Conservation (phyloP, 2,888 invertebrate species). For the Dryobotodes eremita region DNA sequence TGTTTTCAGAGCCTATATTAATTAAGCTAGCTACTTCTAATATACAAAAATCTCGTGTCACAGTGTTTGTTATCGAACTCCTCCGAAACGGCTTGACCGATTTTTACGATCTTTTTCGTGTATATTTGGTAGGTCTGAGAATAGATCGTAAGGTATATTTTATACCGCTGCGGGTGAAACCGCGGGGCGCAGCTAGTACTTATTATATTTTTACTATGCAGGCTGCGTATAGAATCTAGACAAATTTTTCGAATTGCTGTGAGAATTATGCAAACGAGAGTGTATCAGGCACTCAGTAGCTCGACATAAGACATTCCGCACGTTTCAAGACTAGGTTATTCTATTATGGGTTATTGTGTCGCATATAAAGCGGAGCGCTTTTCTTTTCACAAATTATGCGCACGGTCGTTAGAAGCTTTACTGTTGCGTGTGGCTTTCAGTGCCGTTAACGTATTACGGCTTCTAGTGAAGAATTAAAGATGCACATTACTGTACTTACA, state of each 20-base stretch:
- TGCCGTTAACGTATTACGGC: neutral
- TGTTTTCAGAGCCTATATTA: neutral
- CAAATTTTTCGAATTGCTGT: neutral
- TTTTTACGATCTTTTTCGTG: too few species aligned
- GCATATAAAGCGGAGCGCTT: slow-evolving; percentile 25
- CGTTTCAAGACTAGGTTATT: slow-evolving; percentile 21
- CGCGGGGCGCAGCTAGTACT: too few species aligned
- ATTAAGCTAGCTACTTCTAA: neutral
- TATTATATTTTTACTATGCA: neutral
- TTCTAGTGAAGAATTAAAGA: neutral
- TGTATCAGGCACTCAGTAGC: neutral
- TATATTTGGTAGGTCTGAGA: too few species aligned
- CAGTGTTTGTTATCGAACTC: too few species aligned
- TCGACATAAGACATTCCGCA: slow-evolving; percentile 18
- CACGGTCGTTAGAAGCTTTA: neutral
- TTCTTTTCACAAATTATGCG: slow-evolving; percentile 6
- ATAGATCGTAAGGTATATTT: too few species aligned
- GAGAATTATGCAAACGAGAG: slow-evolving; percentile 3
- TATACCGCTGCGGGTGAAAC: too few species aligned
- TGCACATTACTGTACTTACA: neutral
- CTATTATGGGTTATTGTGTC: slow-evolving; percentile 24
- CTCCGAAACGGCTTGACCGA: too few species aligned
- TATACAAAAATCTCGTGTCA: too few species aligned
- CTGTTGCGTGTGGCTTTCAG: neutral
- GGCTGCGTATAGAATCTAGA: neutral